Evolutionary conservation across 2,888 invertebrate genomes (phyloP).

Genomic region (Anodontia alba): DNA sequence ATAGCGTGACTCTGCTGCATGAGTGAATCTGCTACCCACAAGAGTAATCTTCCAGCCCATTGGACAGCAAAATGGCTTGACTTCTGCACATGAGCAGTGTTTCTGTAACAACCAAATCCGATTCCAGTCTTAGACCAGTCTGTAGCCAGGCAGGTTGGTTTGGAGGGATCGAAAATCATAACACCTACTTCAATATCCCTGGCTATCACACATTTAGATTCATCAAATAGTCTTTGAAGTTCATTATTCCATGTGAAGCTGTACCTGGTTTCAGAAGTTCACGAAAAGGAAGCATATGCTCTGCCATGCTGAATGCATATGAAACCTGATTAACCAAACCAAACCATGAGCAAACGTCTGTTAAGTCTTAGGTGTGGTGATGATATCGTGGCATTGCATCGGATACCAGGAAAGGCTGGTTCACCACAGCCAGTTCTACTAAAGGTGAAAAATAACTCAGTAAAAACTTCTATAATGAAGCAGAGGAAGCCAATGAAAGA

Average conservation of each 20-base stretch:
- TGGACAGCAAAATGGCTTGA: conserved; percentile 42
- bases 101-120: conserved; percentile 53
- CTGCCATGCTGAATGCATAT: conserved; percentile 67
- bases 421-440: no score
- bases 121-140: no score
- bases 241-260: conserved; percentile 48
- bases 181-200: conserved; percentile 1
- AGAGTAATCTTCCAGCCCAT: conserved; percentile 52
- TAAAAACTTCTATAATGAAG: no score
- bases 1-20: conserved; percentile 15
- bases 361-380: no score
- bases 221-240: conserved; percentile 34
- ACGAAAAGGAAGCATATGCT: conserved; percentile 42
- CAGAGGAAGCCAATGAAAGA: no score
- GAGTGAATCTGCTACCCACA: conserved; percentile 56
- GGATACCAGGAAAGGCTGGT: no score
- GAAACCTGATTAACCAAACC: conserved; percentile 67
- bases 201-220: conserved; percentile 31
- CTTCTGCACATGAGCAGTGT: conserved; percentile 35
- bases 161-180: background rate
- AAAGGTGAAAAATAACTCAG: no score
- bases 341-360: conserved; percentile 69
- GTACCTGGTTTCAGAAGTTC: conserved; percentile 62
- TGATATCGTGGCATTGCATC: no score
- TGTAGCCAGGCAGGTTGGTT: conserved; percentile 70